Base-by-base conservation (phyloP, 1,140 invertebrate genomes). In the Tetraneura akinire region DNA sequence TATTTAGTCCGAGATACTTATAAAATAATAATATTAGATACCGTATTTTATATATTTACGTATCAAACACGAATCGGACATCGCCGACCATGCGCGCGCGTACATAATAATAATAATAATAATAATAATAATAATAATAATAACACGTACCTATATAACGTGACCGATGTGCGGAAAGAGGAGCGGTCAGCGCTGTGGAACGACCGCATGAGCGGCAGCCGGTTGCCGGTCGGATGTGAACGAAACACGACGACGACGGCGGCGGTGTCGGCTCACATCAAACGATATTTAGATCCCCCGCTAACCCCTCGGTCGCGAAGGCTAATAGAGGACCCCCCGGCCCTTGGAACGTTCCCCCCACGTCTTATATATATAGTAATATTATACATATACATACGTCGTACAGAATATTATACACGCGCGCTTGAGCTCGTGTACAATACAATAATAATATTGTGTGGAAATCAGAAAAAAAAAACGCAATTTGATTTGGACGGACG, bases 301-400 rank as follows among this genome's bases (percentile, higher is more conserved):
- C 73, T 57, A 76, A 42, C 18, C 51, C 26, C 49, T n/a, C 18
- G 32, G 49, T 16, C 51, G 51, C n/a, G n/a, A 29, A 32, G 29
- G 53, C 53, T 37, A 76, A 76, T 76, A 76, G 70, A 73, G 49
- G 32, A 73, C 68, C 66, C 66, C 66, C 66, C 66, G 42, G 32
- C 37, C 62, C 47, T 23, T 23, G 9, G 16, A 14, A 47, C 21
- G 11, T 49, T 29, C 16, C 51, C 18, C 62, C 26, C 26, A 32
- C 60, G 60, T 64, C 60, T 64, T 18, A 64, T 64, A n/a, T n/a
- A n/a, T n/a, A n/a, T n/a, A n/a, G n/a, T n/a, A n/a, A n/a, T n/a
- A n/a, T n/a, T 64, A 64, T 29, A 32, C 29, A n/a, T 13, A 37
- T 18, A n/a, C 18, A 2, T 9, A 9, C 49, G 18, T 51, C 49